Percentiles rank a stretch among this genome's conserved stretches.
Evolutionary conservation across 2,888 invertebrate species (phyloP).

Genomic region (Eristalinus sepulchralis): DNA sequence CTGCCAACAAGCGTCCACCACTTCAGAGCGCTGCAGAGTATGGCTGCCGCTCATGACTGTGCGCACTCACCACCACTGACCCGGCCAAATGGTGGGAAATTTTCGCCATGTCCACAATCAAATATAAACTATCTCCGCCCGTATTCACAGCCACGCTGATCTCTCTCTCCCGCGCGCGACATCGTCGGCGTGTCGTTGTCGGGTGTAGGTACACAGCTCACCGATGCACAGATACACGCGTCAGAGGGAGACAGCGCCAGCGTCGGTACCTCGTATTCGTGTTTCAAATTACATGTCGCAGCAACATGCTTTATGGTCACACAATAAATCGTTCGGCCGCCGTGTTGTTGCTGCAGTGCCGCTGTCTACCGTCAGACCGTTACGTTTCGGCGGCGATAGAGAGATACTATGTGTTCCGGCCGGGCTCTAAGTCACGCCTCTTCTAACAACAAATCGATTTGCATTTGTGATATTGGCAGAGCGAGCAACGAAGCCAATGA

Average conservation of each 20-base stretch:
- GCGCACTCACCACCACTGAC: slow-evolving; percentile 2
- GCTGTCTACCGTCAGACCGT: slow-evolving; percentile 33
- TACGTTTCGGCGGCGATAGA: slow-evolving; percentile 23
- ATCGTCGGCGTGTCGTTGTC: neutral
- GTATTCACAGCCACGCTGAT: slow-evolving; percentile 26
- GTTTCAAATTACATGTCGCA: slow-evolving; percentile 57
- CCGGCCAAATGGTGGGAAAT: slow-evolving; percentile 55
- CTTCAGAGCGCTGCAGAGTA: neutral
- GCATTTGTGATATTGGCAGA: slow-evolving; percentile 66
- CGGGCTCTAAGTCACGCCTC: slow-evolving; percentile 65
- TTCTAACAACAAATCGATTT: slow-evolving; percentile 71
- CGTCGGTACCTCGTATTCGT: neutral
- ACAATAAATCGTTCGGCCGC: slow-evolving; percentile 54
- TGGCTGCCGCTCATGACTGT: slow-evolving; percentile 17
- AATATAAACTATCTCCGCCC: slow-evolving; percentile 41
- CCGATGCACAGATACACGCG: slow-evolving; percentile 15
- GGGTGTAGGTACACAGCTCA: neutral
- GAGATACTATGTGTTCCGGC: slow-evolving; percentile 45
- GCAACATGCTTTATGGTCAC: slow-evolving; percentile 37
- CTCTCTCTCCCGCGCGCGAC: neutral
- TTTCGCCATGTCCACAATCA: slow-evolving; percentile 25
- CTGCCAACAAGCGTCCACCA: neutral
- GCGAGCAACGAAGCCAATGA: slow-evolving; percentile 62
- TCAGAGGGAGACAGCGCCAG: neutral
- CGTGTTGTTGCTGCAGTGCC: slow-evolving; percentile 1